A percentile compares a stretch with the other conserved stretches of the same genome.
Conservation (phyloP, 1,140 invertebrate species). For the Lordiphosa clarofinis region DNA sequence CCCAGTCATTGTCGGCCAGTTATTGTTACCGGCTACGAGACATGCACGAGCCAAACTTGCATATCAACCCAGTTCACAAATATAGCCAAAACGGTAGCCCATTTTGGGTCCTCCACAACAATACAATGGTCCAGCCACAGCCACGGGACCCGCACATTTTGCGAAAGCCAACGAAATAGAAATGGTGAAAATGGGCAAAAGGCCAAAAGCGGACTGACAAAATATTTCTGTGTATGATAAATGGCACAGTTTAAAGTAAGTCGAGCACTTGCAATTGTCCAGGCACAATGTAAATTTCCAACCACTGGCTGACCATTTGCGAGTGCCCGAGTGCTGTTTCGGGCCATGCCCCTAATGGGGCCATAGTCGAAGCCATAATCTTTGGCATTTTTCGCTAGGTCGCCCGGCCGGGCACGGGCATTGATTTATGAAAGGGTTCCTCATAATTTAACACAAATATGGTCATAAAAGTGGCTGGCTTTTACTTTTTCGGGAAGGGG, state of each 20-base stretch:
- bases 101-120: slow-evolving; percentile 48
- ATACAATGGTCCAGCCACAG: slow-evolving; percentile 38
- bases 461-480: slow-evolving; percentile 66
- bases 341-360: slow-evolving; percentile 1
- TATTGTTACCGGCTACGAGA: slow-evolving; percentile 52
- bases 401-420: slow-evolving; percentile 12
- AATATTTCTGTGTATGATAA: slow-evolving; percentile 74
- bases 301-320: slow-evolving; percentile 45
- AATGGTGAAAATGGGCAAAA: slow-evolving; percentile 71
- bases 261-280: slow-evolving; percentile 67
- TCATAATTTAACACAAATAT: slow-evolving; percentile 75
- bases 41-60: slow-evolving; percentile 45
- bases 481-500: slow-evolving; percentile 57
- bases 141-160: slow-evolving; percentile 10
- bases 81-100: slow-evolving; percentile 53
- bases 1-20: slow-evolving; percentile 51
- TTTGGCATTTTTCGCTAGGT: slow-evolving; percentile 55
- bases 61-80: slow-evolving; percentile 9
- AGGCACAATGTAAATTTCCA: slow-evolving; percentile 64
- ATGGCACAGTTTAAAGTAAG: slow-evolving; percentile 72
- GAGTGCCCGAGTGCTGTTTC: slow-evolving; percentile 15
- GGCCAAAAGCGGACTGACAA: slow-evolving; percentile 69
- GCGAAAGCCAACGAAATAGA: slow-evolving; percentile 68
- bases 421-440: slow-evolving; percentile 69
- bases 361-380: slow-evolving; percentile 9